Percentiles rank a stretch among this genome's conserved stretches.
Conservation (phyloP, 2,888 invertebrate genomes). For the Sphaerophoria taeniata region DNA sequence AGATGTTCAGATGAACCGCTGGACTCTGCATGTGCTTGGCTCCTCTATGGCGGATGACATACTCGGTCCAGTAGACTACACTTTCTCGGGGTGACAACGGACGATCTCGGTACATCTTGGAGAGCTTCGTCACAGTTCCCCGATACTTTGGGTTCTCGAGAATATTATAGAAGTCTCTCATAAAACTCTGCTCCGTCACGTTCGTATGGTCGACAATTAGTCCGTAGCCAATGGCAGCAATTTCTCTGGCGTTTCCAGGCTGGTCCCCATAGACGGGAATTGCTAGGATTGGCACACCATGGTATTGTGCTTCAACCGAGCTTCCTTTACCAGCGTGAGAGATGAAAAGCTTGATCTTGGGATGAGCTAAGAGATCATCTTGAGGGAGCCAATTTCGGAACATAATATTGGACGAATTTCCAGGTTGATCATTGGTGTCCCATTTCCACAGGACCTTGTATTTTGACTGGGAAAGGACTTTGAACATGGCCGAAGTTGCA, state of each 20-base stretch:
- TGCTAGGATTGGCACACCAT: constrained; percentile 84
- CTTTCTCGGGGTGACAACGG: constrained; percentile 83
- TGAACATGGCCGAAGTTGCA: constrained; percentile 84
- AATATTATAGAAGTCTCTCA: constrained; percentile 73
- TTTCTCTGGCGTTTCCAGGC: constrained; percentile 68
- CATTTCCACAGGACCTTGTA: constrained; percentile 87
- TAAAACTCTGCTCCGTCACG: constrained; percentile 73
- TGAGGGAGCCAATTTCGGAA: constrained; percentile 88
- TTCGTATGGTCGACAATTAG: constrained; percentile 63
- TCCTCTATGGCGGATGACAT: constrained; percentile 84
- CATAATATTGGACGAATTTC: constrained; percentile 85
- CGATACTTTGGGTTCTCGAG: constrained; percentile 71
- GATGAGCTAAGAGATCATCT: constrained; percentile 85
- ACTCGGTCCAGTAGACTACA: constrained; percentile 84
- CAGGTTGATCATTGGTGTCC: constrained; percentile 83
- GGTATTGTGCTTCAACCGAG: constrained; percentile 85
- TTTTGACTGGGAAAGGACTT: constrained; percentile 84
- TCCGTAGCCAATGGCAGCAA: constrained; percentile 76
- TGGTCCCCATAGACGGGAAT: constrained; percentile 78
- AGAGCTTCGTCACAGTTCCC: constrained; percentile 79
- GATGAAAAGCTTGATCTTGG: constrained; percentile 85
- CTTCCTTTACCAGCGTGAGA: constrained; percentile 87
- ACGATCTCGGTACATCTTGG: constrained; percentile 83
- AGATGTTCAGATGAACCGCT: constrained; percentile 82
- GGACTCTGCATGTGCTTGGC: constrained; percentile 83